These are phyloP conservation scores for Sebastes ruberrimus DNA, from an alignment of 2,797 vertebrate species.

Conservation along the genomic window DNA sequence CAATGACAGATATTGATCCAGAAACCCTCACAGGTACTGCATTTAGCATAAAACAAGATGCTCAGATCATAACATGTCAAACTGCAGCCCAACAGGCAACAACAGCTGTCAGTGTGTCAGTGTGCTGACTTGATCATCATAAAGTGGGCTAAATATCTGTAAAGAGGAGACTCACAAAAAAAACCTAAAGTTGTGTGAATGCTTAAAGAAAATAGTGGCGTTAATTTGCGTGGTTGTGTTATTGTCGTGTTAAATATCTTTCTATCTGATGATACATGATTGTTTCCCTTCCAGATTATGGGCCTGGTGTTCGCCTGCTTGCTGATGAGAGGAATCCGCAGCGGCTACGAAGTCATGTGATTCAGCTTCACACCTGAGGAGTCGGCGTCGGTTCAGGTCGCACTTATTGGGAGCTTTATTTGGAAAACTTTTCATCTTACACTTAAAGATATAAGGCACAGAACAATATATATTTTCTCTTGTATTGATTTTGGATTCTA, in stretches of 20 bases:
- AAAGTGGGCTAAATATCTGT: too few species aligned
- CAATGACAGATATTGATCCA: too few species aligned
- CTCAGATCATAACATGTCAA: rapidly evolving
- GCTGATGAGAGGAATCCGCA: slow-evolving; percentile 91
- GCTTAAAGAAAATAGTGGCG: too few species aligned
- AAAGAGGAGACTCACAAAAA: too few species aligned
- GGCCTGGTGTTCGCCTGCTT: slow-evolving; percentile 90
- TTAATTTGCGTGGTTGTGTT: too few species aligned
- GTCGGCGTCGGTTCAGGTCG: not conserved
- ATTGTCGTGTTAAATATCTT: too few species aligned
- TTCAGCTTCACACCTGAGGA: not conserved
- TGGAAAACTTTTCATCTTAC: slow-evolving; percentile 16
- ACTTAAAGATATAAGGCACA: slow-evolving; percentile 15
- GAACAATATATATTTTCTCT: slow-evolving; percentile 38
- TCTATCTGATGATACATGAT: not conserved
- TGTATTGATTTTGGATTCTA: slow-evolving; percentile 18
- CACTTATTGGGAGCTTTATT: slow-evolving; percentile 6
- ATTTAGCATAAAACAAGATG: too few species aligned
- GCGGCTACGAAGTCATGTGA: slow-evolving; percentile 95
- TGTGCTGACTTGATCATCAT: too few species aligned
- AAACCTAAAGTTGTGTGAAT: too few species aligned
- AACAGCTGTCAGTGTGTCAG: too few species aligned
- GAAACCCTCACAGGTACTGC: too few species aligned
- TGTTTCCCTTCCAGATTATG: slow-evolving; percentile 77
- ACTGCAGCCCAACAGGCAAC: too few species aligned